These are phyloP conservation scores for Phanerotoma sp. DNA, from an alignment of 2,888 invertebrate genomes.

Conservation along the genomic window DNA sequence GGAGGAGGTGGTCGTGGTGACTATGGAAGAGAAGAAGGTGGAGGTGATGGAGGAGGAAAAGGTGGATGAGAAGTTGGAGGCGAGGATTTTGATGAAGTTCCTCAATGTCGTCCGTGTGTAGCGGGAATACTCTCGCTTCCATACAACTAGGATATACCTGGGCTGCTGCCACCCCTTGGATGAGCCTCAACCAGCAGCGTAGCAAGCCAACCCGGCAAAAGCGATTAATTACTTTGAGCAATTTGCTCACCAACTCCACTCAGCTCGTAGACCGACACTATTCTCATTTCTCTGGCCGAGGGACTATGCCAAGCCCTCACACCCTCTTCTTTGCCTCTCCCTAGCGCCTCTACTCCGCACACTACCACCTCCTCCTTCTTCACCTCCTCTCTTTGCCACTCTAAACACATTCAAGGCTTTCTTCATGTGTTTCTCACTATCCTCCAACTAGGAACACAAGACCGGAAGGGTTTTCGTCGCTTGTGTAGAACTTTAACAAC, in stretches of 20 bases:
- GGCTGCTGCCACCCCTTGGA: constrained; percentile 50
- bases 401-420: constrained; percentile 19
- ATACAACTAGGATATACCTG: constrained; percentile 39
- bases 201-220: constrained; percentile 55
- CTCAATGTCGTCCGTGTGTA: constrained; percentile 22
- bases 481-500: constrained; percentile 21
- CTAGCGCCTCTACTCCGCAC: constrained; percentile 32
- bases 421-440: constrained; percentile 21
- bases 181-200: constrained; percentile 51
- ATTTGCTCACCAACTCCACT: constrained; percentile 57
- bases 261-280: constrained; percentile 56
- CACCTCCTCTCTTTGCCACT: constrained; percentile 13
- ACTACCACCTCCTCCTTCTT: constrained; percentile 7
- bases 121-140: constrained; percentile 21
- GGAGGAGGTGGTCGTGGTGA: too few species aligned
- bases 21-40: too few species aligned
- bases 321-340: constrained; percentile 16
- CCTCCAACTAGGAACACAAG: constrained; percentile 23
- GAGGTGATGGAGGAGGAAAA: neutral
- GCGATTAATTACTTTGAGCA: constrained; percentile 58
- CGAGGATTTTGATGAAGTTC: constrained; percentile 48
- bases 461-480: constrained; percentile 23
- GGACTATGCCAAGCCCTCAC: constrained; percentile 29
- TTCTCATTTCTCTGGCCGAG: constrained; percentile 54
- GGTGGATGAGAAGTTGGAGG: too few species aligned